Conservation (phyloP, 92 coral and sea anemone species). For the Meandrina meandrites region DNA sequence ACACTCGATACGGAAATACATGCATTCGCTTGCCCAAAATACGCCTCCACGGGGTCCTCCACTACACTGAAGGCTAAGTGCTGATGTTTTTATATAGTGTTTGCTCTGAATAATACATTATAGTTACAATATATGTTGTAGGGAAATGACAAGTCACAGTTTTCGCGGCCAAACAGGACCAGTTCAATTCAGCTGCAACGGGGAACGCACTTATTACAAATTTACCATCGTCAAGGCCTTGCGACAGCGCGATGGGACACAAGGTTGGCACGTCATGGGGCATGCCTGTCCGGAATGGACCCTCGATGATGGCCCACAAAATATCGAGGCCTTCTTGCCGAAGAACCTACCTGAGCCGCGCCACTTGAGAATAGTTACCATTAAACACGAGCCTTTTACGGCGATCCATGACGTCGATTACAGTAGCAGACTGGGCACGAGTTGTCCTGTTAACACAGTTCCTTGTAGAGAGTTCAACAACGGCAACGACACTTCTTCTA, state of each 20-base stretch:
- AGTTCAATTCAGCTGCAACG: conserved; percentile 60
- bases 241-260: conserved; percentile 22
- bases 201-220: conserved; percentile 58
- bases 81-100: not conserved
- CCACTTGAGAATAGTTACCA: conserved; percentile 72
- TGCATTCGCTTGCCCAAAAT: no score
- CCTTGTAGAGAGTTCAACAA: conserved; percentile 51
- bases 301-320: conserved; percentile 33
- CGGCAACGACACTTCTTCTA: not conserved
- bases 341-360: conserved; percentile 74
- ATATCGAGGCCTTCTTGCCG: conserved; percentile 66
- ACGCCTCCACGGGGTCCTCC: no score
- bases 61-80: no score
- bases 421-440: conserved; percentile 72
- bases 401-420: conserved; percentile 58
- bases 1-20: no score
- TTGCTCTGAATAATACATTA: not conserved
- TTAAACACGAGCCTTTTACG: conserved; percentile 76
- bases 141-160: conserved; percentile 48
- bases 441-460: conserved; percentile 63
- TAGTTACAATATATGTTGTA: not conserved
- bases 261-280: conserved; percentile 68
- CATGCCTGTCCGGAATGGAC: conserved; percentile 26
- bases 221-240: conserved; percentile 54
- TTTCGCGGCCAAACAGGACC: conserved; percentile 70